A percentile compares a stretch with the other conserved stretches of the same genome.
phyloP scores from a whole-genome alignment of 2,888 invertebrate genomes.

The Phaedon cochleariae region DNA sequence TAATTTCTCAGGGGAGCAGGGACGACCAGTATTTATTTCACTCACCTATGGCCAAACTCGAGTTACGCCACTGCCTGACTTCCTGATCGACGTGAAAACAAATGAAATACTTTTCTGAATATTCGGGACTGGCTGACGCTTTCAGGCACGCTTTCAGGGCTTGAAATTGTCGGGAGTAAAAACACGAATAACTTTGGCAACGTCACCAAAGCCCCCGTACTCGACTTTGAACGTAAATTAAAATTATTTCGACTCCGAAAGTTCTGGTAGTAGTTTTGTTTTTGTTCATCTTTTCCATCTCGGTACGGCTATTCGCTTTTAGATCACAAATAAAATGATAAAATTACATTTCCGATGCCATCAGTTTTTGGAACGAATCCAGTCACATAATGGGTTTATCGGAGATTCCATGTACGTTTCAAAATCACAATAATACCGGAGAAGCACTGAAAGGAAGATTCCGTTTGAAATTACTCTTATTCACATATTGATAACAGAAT shows the following conservation, averaged over 20 bases:
- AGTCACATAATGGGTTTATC: too few relatives aligned
- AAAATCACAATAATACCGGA: too few relatives aligned
- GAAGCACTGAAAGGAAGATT: too few relatives aligned
- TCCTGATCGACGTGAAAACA: neutral
- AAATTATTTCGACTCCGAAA: neutral
- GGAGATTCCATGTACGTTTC: too few relatives aligned
- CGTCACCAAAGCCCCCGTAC: neutral
- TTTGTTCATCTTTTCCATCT: neutral
- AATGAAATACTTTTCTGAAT: neutral
- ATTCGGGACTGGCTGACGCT: neutral
- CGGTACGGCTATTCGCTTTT: neutral
- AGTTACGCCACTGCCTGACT: neutral
- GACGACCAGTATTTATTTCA: too few relatives aligned
- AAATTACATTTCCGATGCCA: neutral
- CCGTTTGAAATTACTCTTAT: too few relatives aligned
- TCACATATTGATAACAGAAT: too few relatives aligned
- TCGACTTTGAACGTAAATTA: neutral
- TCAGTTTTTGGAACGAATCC: neutral
- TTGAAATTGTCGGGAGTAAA: neutral
- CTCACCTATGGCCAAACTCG: too few relatives aligned
- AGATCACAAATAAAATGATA: neutral
- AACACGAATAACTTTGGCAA: neutral
- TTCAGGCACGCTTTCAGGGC: too few relatives aligned
- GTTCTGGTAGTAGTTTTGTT: neutral
- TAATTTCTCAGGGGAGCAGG: too few relatives aligned